phyloP scores from a whole-genome alignment of 2,113 vertebrate genomes.

The Odontesthes bonariensis region DNA sequence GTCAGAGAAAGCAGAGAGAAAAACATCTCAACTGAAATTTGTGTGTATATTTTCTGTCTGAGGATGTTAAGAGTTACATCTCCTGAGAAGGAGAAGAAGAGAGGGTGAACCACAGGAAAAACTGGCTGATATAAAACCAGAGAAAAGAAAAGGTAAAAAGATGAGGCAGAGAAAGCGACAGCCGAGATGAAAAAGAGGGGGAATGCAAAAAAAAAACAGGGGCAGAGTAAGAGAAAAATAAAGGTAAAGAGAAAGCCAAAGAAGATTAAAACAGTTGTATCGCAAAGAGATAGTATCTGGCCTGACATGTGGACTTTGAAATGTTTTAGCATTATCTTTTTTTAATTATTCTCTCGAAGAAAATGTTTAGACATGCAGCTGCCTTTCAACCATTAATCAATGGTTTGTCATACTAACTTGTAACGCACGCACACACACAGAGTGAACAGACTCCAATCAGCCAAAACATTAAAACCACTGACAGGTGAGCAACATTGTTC shows the following conservation, averaged over 20 bases:
- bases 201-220: background rate
- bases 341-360: too few species aligned
- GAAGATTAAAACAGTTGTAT: background rate
- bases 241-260: background rate
- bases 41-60: slow-evolving; percentile 66
- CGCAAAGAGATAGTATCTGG: slow-evolving; percentile 5
- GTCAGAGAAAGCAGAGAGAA: slow-evolving; percentile 27
- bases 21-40: slow-evolving; percentile 49
- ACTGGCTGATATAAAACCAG: slow-evolving; percentile 8
- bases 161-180: background rate
- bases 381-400: too few species aligned
- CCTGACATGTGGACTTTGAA: too few species aligned
- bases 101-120: background rate
- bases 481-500: too few species aligned
- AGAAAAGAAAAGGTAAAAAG: background rate
- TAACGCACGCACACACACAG: too few species aligned
- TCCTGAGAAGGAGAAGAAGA: slow-evolving; percentile 12
- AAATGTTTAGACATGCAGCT: too few species aligned
- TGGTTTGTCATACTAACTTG: too few species aligned
- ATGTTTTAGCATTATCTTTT: too few species aligned
- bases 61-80: slow-evolving; percentile 65
- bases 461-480: too few species aligned
- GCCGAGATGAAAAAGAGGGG: background rate
- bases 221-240: background rate
- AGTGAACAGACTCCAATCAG: too few species aligned